These are phyloP conservation scores for Xerus rutilus DNA, from an alignment of 2,797 vertebrate species.

Conservation along the genomic window DNA sequence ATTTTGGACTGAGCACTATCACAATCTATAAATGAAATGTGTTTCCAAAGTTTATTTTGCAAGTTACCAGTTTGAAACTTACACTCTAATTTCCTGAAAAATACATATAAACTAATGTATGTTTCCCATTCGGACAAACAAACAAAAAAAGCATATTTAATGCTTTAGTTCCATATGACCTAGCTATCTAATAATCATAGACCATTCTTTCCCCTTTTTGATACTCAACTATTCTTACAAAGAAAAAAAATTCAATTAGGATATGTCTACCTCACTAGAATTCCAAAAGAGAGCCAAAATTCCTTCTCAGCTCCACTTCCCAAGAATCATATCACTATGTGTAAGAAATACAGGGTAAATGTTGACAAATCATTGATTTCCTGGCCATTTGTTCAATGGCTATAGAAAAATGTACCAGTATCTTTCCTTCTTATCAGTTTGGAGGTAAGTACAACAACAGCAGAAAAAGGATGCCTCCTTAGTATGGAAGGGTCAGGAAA, in stretches of 20 bases:
- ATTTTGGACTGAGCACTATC: constrained; percentile 42
- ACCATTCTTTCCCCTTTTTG: constrained; percentile 14
- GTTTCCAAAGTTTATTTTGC: constrained; percentile 58
- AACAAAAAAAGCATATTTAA: not conserved
- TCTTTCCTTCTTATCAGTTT: constrained; percentile 1
- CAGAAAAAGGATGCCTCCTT: not conserved
- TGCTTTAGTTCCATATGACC: not conserved
- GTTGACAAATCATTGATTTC: not conserved
- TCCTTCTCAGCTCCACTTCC: not conserved
- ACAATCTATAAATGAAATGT: constrained; percentile 44
- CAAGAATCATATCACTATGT: constrained; percentile 17
- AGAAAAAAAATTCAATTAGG: not conserved
- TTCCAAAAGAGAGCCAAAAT: not conserved
- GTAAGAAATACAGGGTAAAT: not conserved
- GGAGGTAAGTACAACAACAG: not conserved
- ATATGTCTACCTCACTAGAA: constrained; percentile 5
- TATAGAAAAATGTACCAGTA: constrained; percentile 6
- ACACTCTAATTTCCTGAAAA: constrained; percentile 60
- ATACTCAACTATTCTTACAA: constrained; percentile 41
- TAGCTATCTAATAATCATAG: not conserved
- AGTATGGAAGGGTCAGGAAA: not conserved
- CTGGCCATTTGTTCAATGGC: not conserved
- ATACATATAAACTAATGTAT: not conserved
- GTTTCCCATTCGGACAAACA: not conserved
- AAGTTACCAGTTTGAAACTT: constrained; percentile 63